phyloP scores from a whole-genome alignment of 2,113 vertebrate species.

The Brachirus orientalis region DNA sequence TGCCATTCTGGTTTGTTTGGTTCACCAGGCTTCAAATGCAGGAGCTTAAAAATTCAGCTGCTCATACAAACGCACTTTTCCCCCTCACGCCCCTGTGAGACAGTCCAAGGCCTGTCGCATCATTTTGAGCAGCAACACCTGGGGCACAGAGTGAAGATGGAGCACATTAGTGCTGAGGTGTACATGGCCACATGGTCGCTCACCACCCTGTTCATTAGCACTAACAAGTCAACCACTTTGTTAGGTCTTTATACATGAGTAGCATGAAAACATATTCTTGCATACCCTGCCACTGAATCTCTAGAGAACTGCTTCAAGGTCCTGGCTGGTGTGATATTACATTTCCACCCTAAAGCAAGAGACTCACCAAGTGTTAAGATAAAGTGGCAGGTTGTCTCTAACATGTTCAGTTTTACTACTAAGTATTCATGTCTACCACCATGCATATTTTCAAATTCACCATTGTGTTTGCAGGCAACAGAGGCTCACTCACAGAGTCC shows the following conservation, averaged over 20 bases:
- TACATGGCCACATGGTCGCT: slow-evolving; percentile 32
- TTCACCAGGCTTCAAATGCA: not conserved
- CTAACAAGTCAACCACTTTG: slow-evolving; percentile 64
- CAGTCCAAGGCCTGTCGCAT: slow-evolving; percentile 44
- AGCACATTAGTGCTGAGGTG: slow-evolving; percentile 57
- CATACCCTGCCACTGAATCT: slow-evolving; percentile 49
- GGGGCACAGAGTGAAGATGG: slow-evolving; percentile 54
- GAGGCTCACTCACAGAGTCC: slow-evolving; percentile 64
- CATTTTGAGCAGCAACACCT: slow-evolving; percentile 50
- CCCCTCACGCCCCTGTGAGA: slow-evolving; percentile 27
- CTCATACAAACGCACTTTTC: slow-evolving; percentile 13
- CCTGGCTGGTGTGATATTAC: slow-evolving; percentile 51
- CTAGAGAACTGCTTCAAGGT: slow-evolving; percentile 63
- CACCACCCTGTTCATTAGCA: slow-evolving; percentile 65
- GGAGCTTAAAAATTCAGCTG: slow-evolving; percentile 16
- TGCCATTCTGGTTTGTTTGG: not conserved
- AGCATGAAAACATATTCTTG: slow-evolving; percentile 58
- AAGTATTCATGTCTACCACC: not conserved
- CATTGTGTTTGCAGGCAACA: slow-evolving; percentile 72
- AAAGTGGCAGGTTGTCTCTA: slow-evolving; percentile 20
- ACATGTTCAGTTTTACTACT: not conserved
- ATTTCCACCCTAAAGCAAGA: slow-evolving; percentile 49
- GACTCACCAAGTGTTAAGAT: slow-evolving; percentile 21
- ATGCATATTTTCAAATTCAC: slow-evolving; percentile 5
- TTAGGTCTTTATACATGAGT: slow-evolving; percentile 57